These are phyloP conservation scores for Subacronicta megacephala DNA, from an alignment of 2,888 invertebrate species.

Conservation along the genomic window DNA sequence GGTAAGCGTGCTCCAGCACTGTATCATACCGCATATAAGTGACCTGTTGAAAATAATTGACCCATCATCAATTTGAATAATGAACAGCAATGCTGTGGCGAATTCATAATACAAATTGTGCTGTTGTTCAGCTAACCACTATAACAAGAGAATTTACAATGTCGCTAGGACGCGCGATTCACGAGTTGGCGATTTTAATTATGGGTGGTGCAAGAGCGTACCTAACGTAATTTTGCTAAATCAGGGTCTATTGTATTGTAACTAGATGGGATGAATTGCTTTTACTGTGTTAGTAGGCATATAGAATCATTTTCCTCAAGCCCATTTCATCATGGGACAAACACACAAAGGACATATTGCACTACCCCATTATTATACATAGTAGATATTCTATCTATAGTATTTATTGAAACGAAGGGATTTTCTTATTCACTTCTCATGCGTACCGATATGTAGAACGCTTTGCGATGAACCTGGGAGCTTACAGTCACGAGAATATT, in stretches of 20 bases:
- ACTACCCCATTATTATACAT: no score
- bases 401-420: no score
- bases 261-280: background rate
- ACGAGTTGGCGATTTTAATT: conserved; percentile 31
- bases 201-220: conserved; percentile 31
- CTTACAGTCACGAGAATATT: no score
- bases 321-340: no score
- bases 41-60: conserved; percentile 78
- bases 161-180: conserved; percentile 37
- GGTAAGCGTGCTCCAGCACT: conserved; percentile 93
- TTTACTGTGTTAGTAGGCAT: no score
- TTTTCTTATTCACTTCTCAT: no score
- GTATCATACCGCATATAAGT: conserved; percentile 94
- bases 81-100: conserved; percentile 44
- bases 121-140: conserved; percentile 41
- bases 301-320: no score
- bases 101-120: conserved; percentile 53
- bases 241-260: conserved; percentile 7
- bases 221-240: conserved; percentile 23
- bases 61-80: conserved; percentile 48
- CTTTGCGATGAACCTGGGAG: no score
- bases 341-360: no score
- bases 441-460: no score
- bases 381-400: no score
- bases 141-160: conserved; percentile 49